These are phyloP conservation scores for Phaonia tiefii DNA, from an alignment of 2,888 invertebrate species.

Conservation along the genomic window DNA sequence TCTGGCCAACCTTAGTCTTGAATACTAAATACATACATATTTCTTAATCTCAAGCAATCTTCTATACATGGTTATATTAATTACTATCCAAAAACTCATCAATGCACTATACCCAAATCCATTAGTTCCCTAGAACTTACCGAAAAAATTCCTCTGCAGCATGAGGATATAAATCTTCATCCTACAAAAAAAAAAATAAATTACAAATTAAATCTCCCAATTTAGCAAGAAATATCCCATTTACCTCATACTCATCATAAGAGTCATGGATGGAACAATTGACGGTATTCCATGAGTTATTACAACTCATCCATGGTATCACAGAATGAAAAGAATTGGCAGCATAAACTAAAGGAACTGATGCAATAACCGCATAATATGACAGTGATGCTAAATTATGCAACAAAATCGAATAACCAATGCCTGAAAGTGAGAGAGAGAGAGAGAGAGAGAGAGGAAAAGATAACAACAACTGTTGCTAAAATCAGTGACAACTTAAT, in stretches of 20 bases:
- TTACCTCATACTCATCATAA: constrained; percentile 72
- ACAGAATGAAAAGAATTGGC: constrained; percentile 85
- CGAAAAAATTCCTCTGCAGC: constrained; percentile 77
- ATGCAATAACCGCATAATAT: constrained; percentile 91
- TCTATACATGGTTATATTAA: too few relatives aligned
- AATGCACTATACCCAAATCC: too few relatives aligned
- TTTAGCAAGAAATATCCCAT: constrained; percentile 11
- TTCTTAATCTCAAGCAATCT: too few relatives aligned
- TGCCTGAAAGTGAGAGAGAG: constrained; percentile 74
- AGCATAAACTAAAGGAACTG: constrained; percentile 91
- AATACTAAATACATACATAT: too few relatives aligned
- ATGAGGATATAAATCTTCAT: constrained; percentile 71
- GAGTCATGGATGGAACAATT: constrained; percentile 74
- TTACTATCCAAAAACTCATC: too few relatives aligned
- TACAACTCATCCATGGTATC: constrained; percentile 90
- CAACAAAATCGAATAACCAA: constrained; percentile 87
- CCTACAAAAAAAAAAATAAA: constrained; percentile 64
- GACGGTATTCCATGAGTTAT: constrained; percentile 89
- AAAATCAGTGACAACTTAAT: background rate
- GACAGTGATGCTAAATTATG: constrained; percentile 90
- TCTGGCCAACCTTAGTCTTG: too few relatives aligned
- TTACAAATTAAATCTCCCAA: background rate
- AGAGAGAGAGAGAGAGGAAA: too few relatives aligned
- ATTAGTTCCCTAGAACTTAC: constrained; percentile 69
- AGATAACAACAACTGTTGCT: background rate